Evolutionary conservation across 2,113 vertebrate species (phyloP).

Genomic region (Brachypodius melanocephalos): DNA sequence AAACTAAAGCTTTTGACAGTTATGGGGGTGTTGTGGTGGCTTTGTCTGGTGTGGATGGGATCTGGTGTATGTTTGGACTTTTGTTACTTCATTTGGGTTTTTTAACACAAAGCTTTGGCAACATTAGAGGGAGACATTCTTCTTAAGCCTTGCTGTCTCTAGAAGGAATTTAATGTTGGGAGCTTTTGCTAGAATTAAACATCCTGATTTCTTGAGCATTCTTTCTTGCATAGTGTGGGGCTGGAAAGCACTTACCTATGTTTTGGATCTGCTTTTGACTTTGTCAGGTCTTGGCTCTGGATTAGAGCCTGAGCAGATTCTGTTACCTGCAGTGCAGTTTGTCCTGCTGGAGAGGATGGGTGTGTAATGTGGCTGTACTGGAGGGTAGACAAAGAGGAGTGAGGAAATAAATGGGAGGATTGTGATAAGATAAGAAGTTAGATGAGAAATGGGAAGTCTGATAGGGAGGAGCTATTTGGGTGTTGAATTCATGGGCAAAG

Average conservation of each 20-base stretch:
- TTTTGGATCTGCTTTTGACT: not conserved
- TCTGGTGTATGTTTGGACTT: not conserved
- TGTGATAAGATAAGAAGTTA: not conserved
- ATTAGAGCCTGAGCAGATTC: not conserved
- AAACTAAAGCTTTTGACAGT: not conserved
- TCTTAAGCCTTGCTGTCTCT: not conserved
- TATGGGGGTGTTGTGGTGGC: fast-evolving
- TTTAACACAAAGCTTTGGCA: not conserved
- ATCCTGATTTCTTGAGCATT: not conserved
- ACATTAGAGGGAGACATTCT: not conserved
- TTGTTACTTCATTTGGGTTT: not conserved
- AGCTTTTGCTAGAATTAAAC: not conserved
- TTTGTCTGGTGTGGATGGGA: not conserved
- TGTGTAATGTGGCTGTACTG: not conserved
- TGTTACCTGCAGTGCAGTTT: not conserved
- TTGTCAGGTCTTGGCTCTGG: not conserved
- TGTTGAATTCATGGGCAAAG: not conserved
- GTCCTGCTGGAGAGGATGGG: not conserved
- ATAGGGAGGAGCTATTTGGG: not conserved
- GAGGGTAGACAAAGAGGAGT: not conserved
- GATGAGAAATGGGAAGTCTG: not conserved
- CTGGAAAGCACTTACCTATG: not conserved
- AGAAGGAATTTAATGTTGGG: not conserved
- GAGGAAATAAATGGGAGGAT: not conserved
- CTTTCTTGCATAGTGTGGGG: not conserved